phyloP scores from a whole-genome alignment of 2,113 vertebrate species.

The Arizona elegans region DNA sequence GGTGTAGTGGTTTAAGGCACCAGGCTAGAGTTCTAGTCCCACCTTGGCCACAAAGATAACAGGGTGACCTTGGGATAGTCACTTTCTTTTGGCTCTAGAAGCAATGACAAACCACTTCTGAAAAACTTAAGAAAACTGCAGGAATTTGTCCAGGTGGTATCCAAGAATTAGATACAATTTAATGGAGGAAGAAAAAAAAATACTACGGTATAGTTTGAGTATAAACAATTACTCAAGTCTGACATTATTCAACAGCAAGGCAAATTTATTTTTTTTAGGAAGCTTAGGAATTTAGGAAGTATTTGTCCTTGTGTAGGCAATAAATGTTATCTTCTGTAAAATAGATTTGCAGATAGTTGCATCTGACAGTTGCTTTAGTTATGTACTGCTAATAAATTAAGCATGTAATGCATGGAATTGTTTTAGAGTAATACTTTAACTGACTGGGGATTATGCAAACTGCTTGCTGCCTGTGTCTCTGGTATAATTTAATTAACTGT shows the following conservation, averaged over 20 bases:
- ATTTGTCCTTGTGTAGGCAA: not conserved
- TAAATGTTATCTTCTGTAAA: not conserved
- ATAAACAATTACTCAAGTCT: slow-evolving; percentile 30
- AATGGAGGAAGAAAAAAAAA: not conserved
- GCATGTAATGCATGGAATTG: not conserved
- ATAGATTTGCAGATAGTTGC: not conserved
- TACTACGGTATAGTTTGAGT: not conserved
- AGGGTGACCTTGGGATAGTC: no score
- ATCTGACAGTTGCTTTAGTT: not conserved
- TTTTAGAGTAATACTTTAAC: not conserved
- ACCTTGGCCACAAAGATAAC: not conserved
- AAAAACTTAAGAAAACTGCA: not conserved
- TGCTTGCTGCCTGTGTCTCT: not conserved
- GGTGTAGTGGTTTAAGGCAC: not conserved
- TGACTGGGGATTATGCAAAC: not conserved
- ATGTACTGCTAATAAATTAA: slow-evolving; percentile 22
- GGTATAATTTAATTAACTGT: not conserved
- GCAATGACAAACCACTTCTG: not conserved
- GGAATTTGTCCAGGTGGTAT: not conserved
- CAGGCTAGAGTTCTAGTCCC: not conserved
- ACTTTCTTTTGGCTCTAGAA: not conserved
- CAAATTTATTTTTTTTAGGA: not conserved
- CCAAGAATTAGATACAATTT: not conserved
- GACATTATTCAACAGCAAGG: not conserved
- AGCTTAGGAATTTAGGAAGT: not conserved